Conservation (phyloP, 2,888 invertebrate species). For the Carabus problematicus region DNA sequence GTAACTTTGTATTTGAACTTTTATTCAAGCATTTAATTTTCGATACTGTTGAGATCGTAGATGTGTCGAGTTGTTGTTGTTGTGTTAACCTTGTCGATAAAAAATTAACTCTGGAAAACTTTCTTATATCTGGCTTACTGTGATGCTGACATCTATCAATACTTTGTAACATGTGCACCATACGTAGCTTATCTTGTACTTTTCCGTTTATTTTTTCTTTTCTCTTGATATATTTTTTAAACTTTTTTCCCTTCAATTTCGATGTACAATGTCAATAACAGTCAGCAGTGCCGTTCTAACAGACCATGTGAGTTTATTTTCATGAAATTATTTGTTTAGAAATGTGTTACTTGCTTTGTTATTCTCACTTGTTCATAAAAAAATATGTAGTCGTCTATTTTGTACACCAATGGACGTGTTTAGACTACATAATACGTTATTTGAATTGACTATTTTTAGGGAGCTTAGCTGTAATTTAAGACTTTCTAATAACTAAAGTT, state of each 20-base stretch:
- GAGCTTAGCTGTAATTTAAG: too few species aligned
- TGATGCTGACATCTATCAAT: conserved; percentile 31
- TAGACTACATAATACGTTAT: too few species aligned
- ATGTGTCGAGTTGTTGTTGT: conserved; percentile 19
- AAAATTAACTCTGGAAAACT: conserved; percentile 20
- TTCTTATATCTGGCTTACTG: background rate
- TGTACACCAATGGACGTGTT: too few species aligned
- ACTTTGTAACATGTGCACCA: conserved; percentile 28
- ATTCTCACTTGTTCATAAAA: too few species aligned
- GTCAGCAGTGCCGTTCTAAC: background rate
- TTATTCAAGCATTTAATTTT: conserved; percentile 26
- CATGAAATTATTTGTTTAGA: too few species aligned
- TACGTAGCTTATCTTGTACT: conserved; percentile 15
- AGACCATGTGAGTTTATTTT: too few species aligned
- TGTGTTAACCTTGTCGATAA: conserved; percentile 21
- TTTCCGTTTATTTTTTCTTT: conserved; percentile 16
- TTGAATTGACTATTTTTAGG: too few species aligned
- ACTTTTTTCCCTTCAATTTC: conserved; percentile 19
- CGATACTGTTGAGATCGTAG: conserved; percentile 2
- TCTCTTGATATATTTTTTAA: conserved; percentile 16
- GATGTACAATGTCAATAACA: background rate
- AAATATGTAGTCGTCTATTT: too few species aligned
- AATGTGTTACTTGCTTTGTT: too few species aligned
- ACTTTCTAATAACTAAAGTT: too few species aligned
- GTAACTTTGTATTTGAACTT: background rate